Evolutionary conservation across 1,140 invertebrate genomes (phyloP).

Genomic region (Carcinoscorpius rotundicauda): DNA sequence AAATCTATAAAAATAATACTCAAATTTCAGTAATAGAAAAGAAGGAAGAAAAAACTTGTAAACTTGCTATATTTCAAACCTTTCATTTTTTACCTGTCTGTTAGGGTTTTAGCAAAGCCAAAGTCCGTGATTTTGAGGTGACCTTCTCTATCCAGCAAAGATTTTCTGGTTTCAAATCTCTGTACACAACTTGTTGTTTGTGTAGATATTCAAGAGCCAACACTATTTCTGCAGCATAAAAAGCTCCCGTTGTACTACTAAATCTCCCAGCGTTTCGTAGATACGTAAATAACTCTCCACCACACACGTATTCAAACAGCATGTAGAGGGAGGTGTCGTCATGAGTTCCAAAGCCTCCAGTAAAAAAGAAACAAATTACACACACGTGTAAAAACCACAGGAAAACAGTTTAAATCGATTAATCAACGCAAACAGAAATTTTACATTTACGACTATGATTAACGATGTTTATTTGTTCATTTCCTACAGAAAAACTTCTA

Average conservation of each 20-base stretch:
- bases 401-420: too few relatives aligned
- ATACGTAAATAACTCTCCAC: constrained; percentile 92
- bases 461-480: too few relatives aligned
- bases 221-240: constrained; percentile 90
- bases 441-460: too few relatives aligned
- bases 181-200: constrained; percentile 67
- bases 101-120: constrained; percentile 88
- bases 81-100: constrained; percentile 46
- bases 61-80: too few relatives aligned
- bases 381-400: too few relatives aligned
- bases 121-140: constrained; percentile 96
- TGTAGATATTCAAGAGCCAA: constrained; percentile 89
- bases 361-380: constrained; percentile 25
- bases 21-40: too few relatives aligned
- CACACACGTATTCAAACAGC: constrained; percentile 88
- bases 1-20: too few relatives aligned
- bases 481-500: too few relatives aligned
- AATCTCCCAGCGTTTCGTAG: constrained; percentile 83
- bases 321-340: constrained; percentile 80
- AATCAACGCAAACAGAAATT: too few relatives aligned
- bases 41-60: too few relatives aligned
- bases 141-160: constrained; percentile 79
- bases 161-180: constrained; percentile 80
- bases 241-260: constrained; percentile 68
- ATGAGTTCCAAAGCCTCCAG: constrained; percentile 75